A percentile compares a stretch with the other conserved stretches of the same genome.
phyloP scores from a whole-genome alignment of 1,140 invertebrate genomes.

The Matsumurasca onukii region DNA sequence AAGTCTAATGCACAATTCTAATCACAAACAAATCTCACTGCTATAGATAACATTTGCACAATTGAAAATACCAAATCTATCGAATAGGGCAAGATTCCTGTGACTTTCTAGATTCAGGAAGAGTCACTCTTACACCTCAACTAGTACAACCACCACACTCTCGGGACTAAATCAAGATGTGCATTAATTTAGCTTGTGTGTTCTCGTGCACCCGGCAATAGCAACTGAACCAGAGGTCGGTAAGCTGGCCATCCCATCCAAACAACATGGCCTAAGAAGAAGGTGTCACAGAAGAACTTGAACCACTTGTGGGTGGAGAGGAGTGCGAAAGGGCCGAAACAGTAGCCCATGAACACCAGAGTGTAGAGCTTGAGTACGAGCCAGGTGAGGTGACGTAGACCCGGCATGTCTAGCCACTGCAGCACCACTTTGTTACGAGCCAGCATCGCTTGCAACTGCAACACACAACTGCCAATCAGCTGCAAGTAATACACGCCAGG shows the following conservation, averaged over 20 bases:
- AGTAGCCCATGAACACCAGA: slow-evolving; percentile 82
- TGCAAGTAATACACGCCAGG: no score
- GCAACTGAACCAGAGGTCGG: slow-evolving; percentile 48
- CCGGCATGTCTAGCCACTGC: slow-evolving; percentile 40
- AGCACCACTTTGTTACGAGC: slow-evolving; percentile 53
- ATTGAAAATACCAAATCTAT: no score
- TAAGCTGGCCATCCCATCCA: slow-evolving; percentile 61
- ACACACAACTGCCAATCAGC: no score
- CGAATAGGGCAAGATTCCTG: no score
- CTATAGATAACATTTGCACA: no score
- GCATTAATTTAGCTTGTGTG: slow-evolving; percentile 9
- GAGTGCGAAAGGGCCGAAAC: slow-evolving; percentile 75
- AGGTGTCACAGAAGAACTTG: slow-evolving; percentile 58
- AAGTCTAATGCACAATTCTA: no score
- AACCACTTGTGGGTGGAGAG: slow-evolving; percentile 67
- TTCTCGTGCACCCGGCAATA: slow-evolving; percentile 38
- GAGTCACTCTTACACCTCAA: no score
- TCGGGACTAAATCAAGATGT: no score
- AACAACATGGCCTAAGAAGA: slow-evolving; percentile 63
- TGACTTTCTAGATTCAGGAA: no score
- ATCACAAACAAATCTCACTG: no score
- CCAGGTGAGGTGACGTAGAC: slow-evolving; percentile 47
- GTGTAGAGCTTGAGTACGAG: slow-evolving; percentile 73
- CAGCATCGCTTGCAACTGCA: slow-evolving; percentile 56
- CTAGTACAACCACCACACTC: no score